Base-by-base conservation (phyloP, 2,888 invertebrate genomes). In the Girardia tigrina region DNA sequence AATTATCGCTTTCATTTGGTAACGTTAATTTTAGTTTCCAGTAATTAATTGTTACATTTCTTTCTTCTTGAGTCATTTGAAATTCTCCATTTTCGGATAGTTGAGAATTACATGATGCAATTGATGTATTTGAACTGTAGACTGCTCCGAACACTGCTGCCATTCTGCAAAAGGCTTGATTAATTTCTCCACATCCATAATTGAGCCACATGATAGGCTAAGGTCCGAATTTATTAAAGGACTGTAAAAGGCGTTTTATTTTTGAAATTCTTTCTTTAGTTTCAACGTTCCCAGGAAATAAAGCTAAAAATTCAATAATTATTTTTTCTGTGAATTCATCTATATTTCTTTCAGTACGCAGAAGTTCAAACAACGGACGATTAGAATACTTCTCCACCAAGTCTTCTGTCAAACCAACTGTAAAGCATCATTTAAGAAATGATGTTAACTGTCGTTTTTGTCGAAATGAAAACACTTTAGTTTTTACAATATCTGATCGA, bases 401-500 rank as follows among this genome's bases (percentile, higher is more conserved):
- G 16, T 72, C 72, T 16, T 27, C 23, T 16, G 28, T 26, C 16
- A 72, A n/a, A 6, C 36, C 29, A 1, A 72, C 26, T 6, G 29
- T 29, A n/a, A 23, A 72, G 16, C 28, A 56, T 23, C 56, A 56
- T 56, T 56, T 16, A 6, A 72, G 28, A n/a, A 72, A 72, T 8
- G 28, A 29, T 20, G 29, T 72, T 8, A 72, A 12, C 20, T 29
- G 28, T 8, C 72, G 72, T 29, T 72, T 72, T 29, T 72, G 72
- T 72, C 29, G 28, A 28, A 72, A 26, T 16, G 72, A 29, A 29
- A 72, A 29, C 14, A 72, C 26, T 29, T 29, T 28, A 14, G 72
- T 72, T 29, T 72, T 72, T 6, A 72, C 28, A 28, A 72, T 72
- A 23, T 72, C 72, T 2, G 72, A 72, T 28, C 72, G 36, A n/a